A percentile compares a stretch with the other conserved stretches of the same genome.
phyloP scores from a whole-genome alignment of 2,113 vertebrate genomes.

The Entelurus aequoreus region DNA sequence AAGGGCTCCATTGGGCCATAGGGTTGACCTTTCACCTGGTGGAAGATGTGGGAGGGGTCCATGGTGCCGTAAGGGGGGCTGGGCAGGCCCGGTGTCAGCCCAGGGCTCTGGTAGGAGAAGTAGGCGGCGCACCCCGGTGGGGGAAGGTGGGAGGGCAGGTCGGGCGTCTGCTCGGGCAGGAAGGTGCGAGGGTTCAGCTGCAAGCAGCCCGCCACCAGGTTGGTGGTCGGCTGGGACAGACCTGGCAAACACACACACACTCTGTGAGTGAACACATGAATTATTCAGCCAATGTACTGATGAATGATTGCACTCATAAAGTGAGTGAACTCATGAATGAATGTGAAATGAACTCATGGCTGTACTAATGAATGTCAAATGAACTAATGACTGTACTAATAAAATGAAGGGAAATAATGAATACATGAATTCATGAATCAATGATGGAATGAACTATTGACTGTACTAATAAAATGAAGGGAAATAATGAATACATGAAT shows the following conservation, averaged over 20 bases:
- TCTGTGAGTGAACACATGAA: no score
- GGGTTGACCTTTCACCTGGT: constrained; percentile 81
- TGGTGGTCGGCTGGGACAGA: constrained; percentile 96
- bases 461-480: no score
- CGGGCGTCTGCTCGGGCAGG: constrained; percentile 89
- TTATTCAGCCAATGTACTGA: no score
- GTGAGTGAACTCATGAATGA: no score
- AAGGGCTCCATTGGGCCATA: constrained; percentile 86
- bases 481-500: no score
- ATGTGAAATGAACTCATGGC: no score
- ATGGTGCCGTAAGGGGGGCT: constrained; percentile 95
- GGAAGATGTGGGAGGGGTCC: constrained; percentile 96
- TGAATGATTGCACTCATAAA: no score
- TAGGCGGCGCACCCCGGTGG: constrained; percentile 73
- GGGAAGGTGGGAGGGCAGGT: constrained; percentile 80
- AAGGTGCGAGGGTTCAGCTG: constrained; percentile 96
- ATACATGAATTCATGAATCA: no score
- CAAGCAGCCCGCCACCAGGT: constrained; percentile 93
- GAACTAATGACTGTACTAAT: no score
- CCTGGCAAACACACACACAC: constrained; percentile 44
- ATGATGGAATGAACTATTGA: no score
- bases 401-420: no score
- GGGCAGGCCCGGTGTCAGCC: constrained; percentile 89
- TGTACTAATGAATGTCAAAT: no score
- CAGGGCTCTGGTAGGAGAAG: constrained; percentile 89